phyloP scores from a whole-genome alignment of 2,797 vertebrate genomes.

The Macroramphosus scolopax region DNA sequence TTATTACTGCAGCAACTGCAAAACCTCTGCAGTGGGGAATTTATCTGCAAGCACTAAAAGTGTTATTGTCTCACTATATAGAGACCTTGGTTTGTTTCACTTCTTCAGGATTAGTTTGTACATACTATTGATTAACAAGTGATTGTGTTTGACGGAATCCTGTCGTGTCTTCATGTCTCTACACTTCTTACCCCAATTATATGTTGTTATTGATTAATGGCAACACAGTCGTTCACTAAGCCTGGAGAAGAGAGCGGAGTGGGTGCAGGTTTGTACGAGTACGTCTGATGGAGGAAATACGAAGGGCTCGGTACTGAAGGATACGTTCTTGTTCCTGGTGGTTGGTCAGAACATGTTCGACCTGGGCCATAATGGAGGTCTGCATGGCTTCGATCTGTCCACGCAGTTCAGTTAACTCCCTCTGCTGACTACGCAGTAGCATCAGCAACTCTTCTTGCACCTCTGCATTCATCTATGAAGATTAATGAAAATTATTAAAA shows the following conservation, averaged over 20 bases:
- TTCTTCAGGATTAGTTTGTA: too few species aligned
- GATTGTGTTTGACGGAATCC: too few species aligned
- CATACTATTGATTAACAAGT: too few species aligned
- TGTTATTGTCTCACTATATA: too few species aligned
- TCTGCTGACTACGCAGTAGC: slow-evolving; percentile 89
- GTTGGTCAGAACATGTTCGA: slow-evolving; percentile 85
- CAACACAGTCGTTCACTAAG: not conserved
- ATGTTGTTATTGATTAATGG: too few species aligned
- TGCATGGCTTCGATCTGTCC: slow-evolving; percentile 89
- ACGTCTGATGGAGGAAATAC: not conserved
- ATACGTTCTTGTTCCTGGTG: slow-evolving; percentile 97
- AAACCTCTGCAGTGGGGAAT: too few species aligned
- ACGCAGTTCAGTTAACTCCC: slow-evolving; percentile 86
- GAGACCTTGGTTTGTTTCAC: too few species aligned
- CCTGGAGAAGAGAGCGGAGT: not conserved
- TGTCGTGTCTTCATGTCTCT: too few species aligned
- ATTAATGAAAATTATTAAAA: not conserved
- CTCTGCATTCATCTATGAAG: slow-evolving; percentile 74
- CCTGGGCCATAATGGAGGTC: slow-evolving; percentile 86
- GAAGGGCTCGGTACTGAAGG: slow-evolving; percentile 64
- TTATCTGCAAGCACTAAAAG: too few species aligned
- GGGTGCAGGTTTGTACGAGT: not conserved
- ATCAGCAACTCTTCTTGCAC: slow-evolving; percentile 88
- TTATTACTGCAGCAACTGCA: too few species aligned
- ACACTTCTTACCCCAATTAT: too few species aligned